Conservation (phyloP, 30 jellyfish, hydroid and myxozoan genomes). For the Hydractinia echinata region DNA sequence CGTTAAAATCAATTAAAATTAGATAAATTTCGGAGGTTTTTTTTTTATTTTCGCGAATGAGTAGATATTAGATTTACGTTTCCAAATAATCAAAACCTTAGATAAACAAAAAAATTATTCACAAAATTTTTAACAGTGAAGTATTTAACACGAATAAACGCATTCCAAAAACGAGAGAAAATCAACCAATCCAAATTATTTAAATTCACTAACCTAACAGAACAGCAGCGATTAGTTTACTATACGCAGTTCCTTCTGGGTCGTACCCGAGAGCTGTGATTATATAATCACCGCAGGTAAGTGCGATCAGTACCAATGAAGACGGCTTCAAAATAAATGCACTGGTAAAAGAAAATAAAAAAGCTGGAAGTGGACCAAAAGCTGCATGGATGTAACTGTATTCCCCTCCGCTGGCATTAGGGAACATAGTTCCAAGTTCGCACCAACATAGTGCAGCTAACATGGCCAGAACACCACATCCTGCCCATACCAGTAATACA, state of each 20-base stretch:
- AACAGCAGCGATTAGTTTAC: slow-evolving; percentile 67
- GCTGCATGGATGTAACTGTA: slow-evolving; percentile 48
- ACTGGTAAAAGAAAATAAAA: slow-evolving; percentile 51
- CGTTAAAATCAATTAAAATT: no score
- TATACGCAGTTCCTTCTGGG: not conserved
- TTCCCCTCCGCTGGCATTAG: slow-evolving; percentile 77
- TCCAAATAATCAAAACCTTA: no score
- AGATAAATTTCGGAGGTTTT: no score
- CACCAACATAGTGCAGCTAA: slow-evolving; percentile 67
- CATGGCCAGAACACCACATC: slow-evolving; percentile 78
- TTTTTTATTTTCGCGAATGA: no score
- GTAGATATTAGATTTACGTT: no score
- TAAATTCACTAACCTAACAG: slow-evolving; percentile 46
- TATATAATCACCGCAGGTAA: slow-evolving; percentile 85
- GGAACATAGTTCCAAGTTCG: slow-evolving; percentile 84
- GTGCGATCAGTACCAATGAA: slow-evolving; percentile 57
- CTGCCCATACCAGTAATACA: slow-evolving; percentile 73
- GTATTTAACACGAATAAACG: no score
- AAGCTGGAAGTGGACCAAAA: slow-evolving; percentile 74
- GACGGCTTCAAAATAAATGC: slow-evolving; percentile 59
- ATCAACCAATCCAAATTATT: no score
- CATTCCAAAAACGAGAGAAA: no score
- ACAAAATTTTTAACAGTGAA: no score
- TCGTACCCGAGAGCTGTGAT: slow-evolving; percentile 41
- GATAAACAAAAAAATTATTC: no score